These are phyloP conservation scores for Anabacerthia variegaticeps DNA, from an alignment of 2,797 vertebrate species.

Conservation along the genomic window DNA sequence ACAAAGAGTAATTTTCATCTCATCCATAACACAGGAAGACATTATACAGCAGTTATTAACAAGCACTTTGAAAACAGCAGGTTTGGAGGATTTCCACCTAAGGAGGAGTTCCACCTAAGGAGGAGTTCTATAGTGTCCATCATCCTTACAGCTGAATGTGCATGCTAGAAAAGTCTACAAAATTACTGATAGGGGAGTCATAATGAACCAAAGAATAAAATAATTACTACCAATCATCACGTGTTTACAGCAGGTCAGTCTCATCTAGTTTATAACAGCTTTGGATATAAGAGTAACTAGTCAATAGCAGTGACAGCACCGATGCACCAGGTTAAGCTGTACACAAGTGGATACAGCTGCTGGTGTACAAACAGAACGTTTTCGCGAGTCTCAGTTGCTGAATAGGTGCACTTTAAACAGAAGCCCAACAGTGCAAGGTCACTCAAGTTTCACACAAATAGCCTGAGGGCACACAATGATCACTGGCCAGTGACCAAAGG, in stretches of 20 bases:
- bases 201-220: not conserved
- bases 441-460: not conserved
- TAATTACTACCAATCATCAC: not conserved
- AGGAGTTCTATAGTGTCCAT: not conserved
- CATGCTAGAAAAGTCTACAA: not conserved
- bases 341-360: not conserved
- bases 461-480: not conserved
- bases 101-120: not conserved
- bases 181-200: not conserved
- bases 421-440: not conserved
- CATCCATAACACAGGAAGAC: not conserved
- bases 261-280: not conserved
- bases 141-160: not conserved
- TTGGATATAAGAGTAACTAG: not conserved
- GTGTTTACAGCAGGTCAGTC: not conserved
- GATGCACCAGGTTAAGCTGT: not conserved
- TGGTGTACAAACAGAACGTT: not conserved
- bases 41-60: not conserved
- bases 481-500: not conserved
- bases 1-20: not conserved
- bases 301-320: not conserved
- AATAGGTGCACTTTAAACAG: not conserved
- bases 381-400: accelerated
- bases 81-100: not conserved
- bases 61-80: not conserved